Evolutionary conservation across 2,888 invertebrate genomes (phyloP).

Genomic region (Toxonevra muliebris): DNA sequence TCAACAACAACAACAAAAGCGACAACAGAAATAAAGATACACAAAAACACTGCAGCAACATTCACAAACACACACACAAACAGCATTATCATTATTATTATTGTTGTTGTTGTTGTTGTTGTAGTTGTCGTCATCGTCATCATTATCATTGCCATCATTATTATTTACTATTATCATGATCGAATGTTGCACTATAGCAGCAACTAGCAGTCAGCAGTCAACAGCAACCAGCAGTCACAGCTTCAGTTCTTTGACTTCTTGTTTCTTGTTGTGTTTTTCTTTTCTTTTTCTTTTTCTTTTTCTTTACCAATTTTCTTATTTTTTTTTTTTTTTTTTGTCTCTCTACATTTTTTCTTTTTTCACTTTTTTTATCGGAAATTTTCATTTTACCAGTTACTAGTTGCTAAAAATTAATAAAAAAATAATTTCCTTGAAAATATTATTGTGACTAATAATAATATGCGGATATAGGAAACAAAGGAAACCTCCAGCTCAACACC

Average conservation of each 20-base stretch:
- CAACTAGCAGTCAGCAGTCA: no score
- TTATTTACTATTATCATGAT: neutral
- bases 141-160: neutral
- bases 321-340: neutral
- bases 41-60: neutral
- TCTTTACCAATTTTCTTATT: neutral
- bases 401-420: neutral
- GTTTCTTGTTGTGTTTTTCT: neutral
- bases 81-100: neutral
- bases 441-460: slow-evolving; percentile 10
- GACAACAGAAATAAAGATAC: neutral
- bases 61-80: neutral
- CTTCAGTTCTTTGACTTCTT: neutral
- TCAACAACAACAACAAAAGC: neutral
- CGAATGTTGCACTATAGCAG: neutral
- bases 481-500: no score
- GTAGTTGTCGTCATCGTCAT: neutral
- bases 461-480: no score
- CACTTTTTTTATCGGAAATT: neutral
- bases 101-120: neutral
- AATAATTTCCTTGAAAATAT: neutral
- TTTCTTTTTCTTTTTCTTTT: neutral
- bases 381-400: neutral
- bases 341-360: neutral
- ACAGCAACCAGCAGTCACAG: no score